A percentile compares a stretch with the other conserved stretches of the same genome.
Conservation (phyloP, 2,888 invertebrate species). For the Drosophila subsilvestris region DNA sequence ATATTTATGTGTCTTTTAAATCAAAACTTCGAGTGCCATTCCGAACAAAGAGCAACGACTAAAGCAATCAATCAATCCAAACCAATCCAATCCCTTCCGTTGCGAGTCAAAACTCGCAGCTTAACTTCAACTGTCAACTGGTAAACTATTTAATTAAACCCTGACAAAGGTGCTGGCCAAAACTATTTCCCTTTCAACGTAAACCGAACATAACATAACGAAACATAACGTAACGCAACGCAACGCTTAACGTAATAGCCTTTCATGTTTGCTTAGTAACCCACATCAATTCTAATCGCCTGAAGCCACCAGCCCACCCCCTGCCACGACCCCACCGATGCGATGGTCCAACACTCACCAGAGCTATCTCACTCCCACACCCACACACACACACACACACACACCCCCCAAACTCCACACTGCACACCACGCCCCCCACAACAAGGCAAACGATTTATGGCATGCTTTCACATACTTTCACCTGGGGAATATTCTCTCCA, state of each 20-base stretch:
- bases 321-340: slow-evolving; percentile 40
- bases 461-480: slow-evolving; percentile 80
- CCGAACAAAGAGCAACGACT: background rate
- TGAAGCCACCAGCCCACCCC: slow-evolving; percentile 51
- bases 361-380: slow-evolving; percentile 25
- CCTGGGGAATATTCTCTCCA: slow-evolving; percentile 73
- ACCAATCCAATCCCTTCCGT: background rate
- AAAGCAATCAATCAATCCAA: background rate
- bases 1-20: background rate
- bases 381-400: slow-evolving; percentile 13
- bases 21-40: background rate
- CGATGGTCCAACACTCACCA: background rate
- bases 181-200: slow-evolving; percentile 59
- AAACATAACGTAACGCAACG: slow-evolving; percentile 70
- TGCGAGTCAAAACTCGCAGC: background rate
- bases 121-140: slow-evolving; percentile 14
- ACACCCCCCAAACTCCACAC: slow-evolving; percentile 1
- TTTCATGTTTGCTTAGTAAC: slow-evolving; percentile 80
- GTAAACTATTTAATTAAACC: slow-evolving; percentile 29
- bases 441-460: slow-evolving; percentile 75
- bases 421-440: slow-evolving; percentile 46
- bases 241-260: slow-evolving; percentile 78
- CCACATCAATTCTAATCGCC: slow-evolving; percentile 80
- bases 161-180: slow-evolving; percentile 17
- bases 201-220: slow-evolving; percentile 43